Conservation (phyloP, 2,797 vertebrate species). For the Phoxinus dragarum region DNA sequence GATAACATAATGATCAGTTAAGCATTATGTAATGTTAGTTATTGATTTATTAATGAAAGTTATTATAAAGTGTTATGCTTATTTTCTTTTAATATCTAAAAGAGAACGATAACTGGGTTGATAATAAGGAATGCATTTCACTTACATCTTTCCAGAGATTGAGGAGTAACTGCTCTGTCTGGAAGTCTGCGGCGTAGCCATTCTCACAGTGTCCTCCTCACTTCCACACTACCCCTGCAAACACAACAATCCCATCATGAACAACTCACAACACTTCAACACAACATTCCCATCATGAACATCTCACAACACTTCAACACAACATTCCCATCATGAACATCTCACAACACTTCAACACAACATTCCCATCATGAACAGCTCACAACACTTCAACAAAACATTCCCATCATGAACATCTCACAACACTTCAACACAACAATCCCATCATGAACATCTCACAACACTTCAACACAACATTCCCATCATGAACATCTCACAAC, state of each 20-base stretch:
- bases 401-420: too few species aligned
- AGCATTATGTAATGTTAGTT: too few species aligned
- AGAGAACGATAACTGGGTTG: too few species aligned
- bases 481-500: conserved; percentile 25
- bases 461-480: too few species aligned
- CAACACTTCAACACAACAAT: too few species aligned
- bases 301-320: conserved; percentile 61
- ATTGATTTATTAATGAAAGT: too few species aligned
- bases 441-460: too few species aligned
- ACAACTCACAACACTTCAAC: background rate
- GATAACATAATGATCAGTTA: too few species aligned
- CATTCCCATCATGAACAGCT: too few species aligned
- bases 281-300: conserved; percentile 65
- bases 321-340: conserved; percentile 64
- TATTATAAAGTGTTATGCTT: too few species aligned
- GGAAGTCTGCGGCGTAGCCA: conserved; percentile 70
- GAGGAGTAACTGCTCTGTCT: conserved; percentile 77
- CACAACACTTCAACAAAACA: too few species aligned
- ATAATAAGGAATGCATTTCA: background rate
- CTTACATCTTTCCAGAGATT: conserved; percentile 78
- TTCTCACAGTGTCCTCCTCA: conserved; percentile 65
- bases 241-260: background rate
- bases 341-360: background rate
- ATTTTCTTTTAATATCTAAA: too few species aligned
- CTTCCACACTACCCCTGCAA: conserved; percentile 72